Conservation (phyloP, 2,113 vertebrate genomes). For the Nothobranchius furzeri region DNA sequence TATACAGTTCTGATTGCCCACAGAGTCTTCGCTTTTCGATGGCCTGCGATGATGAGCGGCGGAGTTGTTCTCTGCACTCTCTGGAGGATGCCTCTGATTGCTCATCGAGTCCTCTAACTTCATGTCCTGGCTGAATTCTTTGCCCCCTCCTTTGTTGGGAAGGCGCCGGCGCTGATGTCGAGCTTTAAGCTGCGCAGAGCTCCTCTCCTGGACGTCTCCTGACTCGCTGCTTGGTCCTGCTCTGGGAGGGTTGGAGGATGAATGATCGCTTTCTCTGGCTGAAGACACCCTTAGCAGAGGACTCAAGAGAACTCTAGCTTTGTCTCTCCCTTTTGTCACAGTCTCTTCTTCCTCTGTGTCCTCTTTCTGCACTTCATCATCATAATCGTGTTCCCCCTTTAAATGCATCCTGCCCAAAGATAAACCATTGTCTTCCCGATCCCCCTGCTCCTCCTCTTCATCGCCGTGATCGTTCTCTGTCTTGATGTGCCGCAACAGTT, state of each 20-base stretch:
- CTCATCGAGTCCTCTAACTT: slow-evolving; percentile 87
- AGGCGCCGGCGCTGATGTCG: slow-evolving; percentile 85
- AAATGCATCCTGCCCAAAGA: slow-evolving; percentile 43
- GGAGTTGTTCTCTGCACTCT: slow-evolving; percentile 87
- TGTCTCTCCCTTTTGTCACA: slow-evolving; percentile 47
- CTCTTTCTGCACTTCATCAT: slow-evolving; percentile 39
- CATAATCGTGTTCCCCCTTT: slow-evolving; percentile 48
- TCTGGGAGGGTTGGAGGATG: slow-evolving; percentile 83
- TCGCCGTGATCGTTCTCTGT: slow-evolving; percentile 85
- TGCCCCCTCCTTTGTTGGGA: slow-evolving; percentile 88
- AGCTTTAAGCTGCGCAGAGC: slow-evolving; percentile 77
- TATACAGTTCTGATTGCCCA: slow-evolving; percentile 85
- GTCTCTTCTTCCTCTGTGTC: slow-evolving; percentile 46
- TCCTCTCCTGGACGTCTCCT: slow-evolving; percentile 81
- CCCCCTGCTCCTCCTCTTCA: slow-evolving; percentile 60
- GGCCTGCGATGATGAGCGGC: slow-evolving; percentile 82
- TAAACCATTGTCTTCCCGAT: slow-evolving; percentile 60
- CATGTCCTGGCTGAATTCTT: slow-evolving; percentile 89
- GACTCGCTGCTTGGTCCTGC: slow-evolving; percentile 86
- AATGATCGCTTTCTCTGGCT: slow-evolving; percentile 84
- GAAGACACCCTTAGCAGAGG: slow-evolving; percentile 73
- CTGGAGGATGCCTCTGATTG: slow-evolving; percentile 84
- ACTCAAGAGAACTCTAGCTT: slow-evolving; percentile 46
- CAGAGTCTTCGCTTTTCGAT: slow-evolving; percentile 85
- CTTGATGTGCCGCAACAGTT: slow-evolving; percentile 87